Evolutionary conservation across 2,888 invertebrate species (phyloP), one percentile per base, ranked within the genome.

Genomic region (Xylocampa areola): DNA sequence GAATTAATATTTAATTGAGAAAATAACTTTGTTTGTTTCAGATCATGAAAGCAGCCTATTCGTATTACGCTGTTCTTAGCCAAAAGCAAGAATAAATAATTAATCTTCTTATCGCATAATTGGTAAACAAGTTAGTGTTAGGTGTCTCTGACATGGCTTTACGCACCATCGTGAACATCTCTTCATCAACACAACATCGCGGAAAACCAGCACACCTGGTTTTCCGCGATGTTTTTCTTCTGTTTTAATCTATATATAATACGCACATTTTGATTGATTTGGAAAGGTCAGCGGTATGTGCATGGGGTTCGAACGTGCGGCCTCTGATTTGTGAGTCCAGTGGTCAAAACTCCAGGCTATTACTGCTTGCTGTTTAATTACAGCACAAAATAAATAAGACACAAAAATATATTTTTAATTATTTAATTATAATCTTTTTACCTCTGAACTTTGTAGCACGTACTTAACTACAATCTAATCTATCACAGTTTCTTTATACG

Each of bases 401-500:
- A 33, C 37, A 21, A 5, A 1, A 2, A 0, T 11, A 7, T 6
- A 35, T 19, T 53, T 52, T 50, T 51, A 59, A 63, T 68, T 67
- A 67, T 80, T 73, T 81, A 77, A 71, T 79, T 75, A 68, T 23
- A 74, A 75, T 69, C 43, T 50, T 61, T 63, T 64, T 58, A 75
- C 60, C 72, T 61, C 63, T 74, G 68, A 77, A 69, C 51, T 76
- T 75, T 65, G 73, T 77, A 71, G 72, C 79, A 79, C 72, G 72
- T 79, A 79, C 72, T 65, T 79, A 66, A 78, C 82, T 86, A 82
- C 77, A 67, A 76, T 82, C 88, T 91, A 92, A 81, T 80, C 92
- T 92, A 92, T 92, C 92, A 92, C 92, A 92, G 92, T 84, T 90
- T 81, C 80, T 82, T 75, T 59, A 55, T 76, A 75, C 80, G 81